Evolutionary conservation across 92 coral and sea anemone species (phyloP), one percentile per base, ranked within the genome.

Genomic region (Galaxea fascicularis): DNA sequence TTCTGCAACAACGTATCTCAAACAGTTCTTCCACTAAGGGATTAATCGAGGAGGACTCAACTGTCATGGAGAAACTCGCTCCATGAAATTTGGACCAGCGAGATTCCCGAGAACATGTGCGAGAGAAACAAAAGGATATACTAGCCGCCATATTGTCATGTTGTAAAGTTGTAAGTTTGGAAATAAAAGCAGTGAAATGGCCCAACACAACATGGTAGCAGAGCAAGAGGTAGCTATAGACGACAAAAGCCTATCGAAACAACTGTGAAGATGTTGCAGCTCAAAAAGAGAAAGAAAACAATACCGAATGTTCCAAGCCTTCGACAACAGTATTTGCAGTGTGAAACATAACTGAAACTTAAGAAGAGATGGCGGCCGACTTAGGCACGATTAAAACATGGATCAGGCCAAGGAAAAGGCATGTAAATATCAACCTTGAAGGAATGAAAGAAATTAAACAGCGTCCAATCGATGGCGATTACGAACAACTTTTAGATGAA

Each of bases 1-100:
- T 87, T 87, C 56, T 87, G 76, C 4, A 44, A 51, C 21, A 68
- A 65, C 27, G 15, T 79, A 45, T 35, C 83, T 16, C 17, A 64
- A 78, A 78, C 64, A 44, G 73, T 60, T 22, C 13, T 60, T 22
- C 72, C 59, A 78, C 16, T 45, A 27, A 67, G 59, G 31, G 20
- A 17, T 18, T 78, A 6, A 41, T n/a, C 1, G 45, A 20, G 18
- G 67, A 26, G 14, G 67, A 22, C 47, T 53, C n/a, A n/a, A n/a
- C n/a, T 46, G 51, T 46, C 51, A 46, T 46, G 7, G 51, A 46
- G 51, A 46, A 46, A 46, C 51, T 11, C 51, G 11, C 51, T 46
- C 7, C 51, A 46, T 46, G 51, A 46, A 11, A 11, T 46, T 11
- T 46, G 51, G n/a, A n/a, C n/a, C n/a, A n/a, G n/a, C n/a, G n/a